Percentiles rank a stretch among this genome's conserved stretches.
Conservation (phyloP, 92 coral and sea anemone species). For the Parazoanthus atlanticus region DNA sequence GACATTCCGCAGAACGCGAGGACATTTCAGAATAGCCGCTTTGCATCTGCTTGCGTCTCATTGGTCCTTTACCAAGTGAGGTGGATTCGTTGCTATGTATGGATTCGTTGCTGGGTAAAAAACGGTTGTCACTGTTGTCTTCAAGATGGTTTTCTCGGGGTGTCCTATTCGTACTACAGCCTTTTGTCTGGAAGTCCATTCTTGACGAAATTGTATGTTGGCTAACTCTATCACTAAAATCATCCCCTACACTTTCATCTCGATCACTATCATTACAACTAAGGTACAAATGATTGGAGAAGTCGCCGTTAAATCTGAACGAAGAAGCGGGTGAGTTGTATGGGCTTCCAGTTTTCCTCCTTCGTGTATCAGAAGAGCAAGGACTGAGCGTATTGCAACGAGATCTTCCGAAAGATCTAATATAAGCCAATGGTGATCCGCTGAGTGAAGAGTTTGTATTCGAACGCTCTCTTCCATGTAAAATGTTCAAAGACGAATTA, state of each 20-base stretch:
- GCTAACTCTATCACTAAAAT: not conserved
- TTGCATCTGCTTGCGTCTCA: not conserved
- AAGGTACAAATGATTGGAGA: slow-evolving; percentile 56
- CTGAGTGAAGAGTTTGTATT: not conserved
- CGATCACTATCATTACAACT: slow-evolving; percentile 42
- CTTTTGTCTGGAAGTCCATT: not conserved
- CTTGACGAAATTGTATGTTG: not conserved
- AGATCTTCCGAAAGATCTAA: not conserved
- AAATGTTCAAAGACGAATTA: slow-evolving; percentile 10
- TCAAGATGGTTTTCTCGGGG: not conserved
- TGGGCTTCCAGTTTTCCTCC: slow-evolving; percentile 40
- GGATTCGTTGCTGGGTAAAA: slow-evolving; percentile 2
- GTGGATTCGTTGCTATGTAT: slow-evolving; percentile 7
- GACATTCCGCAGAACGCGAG: slow-evolving; percentile 30
- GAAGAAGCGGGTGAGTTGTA: slow-evolving; percentile 25
- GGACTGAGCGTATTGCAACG: slow-evolving; percentile 10
- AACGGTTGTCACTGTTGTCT: not conserved
- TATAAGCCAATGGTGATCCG: not conserved
- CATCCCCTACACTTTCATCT: not conserved
- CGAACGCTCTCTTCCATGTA: not conserved
- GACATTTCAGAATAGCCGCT: not conserved
- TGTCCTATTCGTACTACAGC: not conserved
- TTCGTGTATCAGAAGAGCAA: slow-evolving; percentile 15
- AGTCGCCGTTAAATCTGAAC: slow-evolving; percentile 36
- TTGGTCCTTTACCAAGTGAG: not conserved